Evolutionary conservation across 1,140 invertebrate species (phyloP).

Genomic region (Venturia canescens): DNA sequence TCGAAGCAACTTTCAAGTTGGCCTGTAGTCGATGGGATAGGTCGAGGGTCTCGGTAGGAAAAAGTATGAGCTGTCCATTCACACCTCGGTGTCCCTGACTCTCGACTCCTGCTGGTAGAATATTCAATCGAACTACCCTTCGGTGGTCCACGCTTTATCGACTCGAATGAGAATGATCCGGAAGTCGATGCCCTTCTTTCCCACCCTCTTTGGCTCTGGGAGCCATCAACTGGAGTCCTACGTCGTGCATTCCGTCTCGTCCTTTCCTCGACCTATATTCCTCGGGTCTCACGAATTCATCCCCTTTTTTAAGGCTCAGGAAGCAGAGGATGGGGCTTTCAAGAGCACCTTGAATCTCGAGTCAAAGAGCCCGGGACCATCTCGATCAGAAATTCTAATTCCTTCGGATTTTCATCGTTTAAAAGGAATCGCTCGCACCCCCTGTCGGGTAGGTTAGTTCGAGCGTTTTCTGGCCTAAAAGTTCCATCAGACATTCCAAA

Average conservation of each 20-base stretch:
- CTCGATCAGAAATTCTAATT: too few species aligned
- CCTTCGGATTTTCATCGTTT: too few species aligned
- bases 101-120: neutral
- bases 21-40: neutral
- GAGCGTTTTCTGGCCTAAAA: too few species aligned
- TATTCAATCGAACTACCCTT: neutral
- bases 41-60: neutral
- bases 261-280: neutral
- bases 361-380: too few species aligned
- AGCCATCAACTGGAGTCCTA: neutral
- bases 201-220: neutral
- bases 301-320: too few species aligned
- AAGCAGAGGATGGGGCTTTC: too few species aligned
- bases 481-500: too few species aligned
- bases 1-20: too few species aligned
- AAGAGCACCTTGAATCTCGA: too few species aligned
- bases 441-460: too few species aligned
- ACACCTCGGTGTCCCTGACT: neutral
- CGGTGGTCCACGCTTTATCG: neutral
- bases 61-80: neutral
- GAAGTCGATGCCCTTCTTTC: conserved; percentile 5
- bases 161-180: neutral
- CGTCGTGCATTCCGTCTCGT: neutral
- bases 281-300: too few species aligned
- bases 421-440: too few species aligned